Base-by-base conservation (phyloP, 2,888 invertebrate species). In the Drosophila hamatofila region DNA sequence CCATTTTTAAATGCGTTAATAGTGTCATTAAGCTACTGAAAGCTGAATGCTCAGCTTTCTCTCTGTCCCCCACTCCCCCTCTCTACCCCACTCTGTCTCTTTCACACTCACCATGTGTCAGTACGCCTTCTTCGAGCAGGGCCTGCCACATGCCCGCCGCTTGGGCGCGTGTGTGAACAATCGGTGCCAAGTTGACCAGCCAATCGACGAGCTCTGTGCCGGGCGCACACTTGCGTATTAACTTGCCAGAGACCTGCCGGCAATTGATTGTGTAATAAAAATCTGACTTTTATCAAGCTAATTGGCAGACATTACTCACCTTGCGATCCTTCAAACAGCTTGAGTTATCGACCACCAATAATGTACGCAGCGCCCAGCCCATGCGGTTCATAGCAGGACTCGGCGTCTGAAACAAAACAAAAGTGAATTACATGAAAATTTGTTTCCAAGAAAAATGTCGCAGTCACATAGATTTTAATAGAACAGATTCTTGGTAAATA, bases 121-220 rank as follows among this genome's bases (percentile, higher is more conserved):
- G 94, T 72, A 96, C 95, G 52, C 96, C 96, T 92, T 97, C 96
- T 91, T 97, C 97, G 44, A 97, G 93, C 60, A 97, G 93, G 1
- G 96, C 96, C 92, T 97, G 97, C 96, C 96, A 97, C 96, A 97
- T 96, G 72, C 96, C 96, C 55, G 95, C 95, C 57, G 96, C 96
- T 91, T 96, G 96, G 76, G 94, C 94, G 72, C 96, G 93, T 33
- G 94, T 94, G 85, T 95, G 95, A 16, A 95, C 95, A 78, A 94
- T 93, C 62, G 94, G 93, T 57, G 95, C 94, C 81, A 96, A 93
- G 81, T 94, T 94, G 81, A 96, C 92, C 72, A 97, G 92, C 97
- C 97, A 97, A 92, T 97, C 96, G 51, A 96, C 96, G 92, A 97
- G 94, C 92, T 97, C 97, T 1, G 95, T 95, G 67, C 97, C 97